A percentile compares a stretch with the other conserved stretches of the same genome.
These are phyloP conservation scores for Monochamus saltuarius DNA, from an alignment of 1,140 invertebrate genomes.

Conservation along the genomic window DNA sequence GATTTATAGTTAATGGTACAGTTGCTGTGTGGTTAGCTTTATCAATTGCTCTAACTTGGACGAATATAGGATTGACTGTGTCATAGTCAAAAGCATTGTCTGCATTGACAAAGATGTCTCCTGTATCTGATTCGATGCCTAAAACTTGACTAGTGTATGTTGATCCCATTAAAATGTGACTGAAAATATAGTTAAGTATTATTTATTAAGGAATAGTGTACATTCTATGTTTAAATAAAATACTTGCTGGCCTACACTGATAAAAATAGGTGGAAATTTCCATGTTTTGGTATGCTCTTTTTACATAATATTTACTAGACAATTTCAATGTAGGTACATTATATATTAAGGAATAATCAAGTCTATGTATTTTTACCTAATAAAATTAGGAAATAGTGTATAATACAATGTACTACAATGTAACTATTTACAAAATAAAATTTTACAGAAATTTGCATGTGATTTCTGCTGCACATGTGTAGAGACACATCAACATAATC, in stretches of 20 bases:
- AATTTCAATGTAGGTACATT: no score
- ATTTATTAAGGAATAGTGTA: no score
- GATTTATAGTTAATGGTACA: constrained; percentile 55
- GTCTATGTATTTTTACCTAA: no score
- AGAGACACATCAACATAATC: no score
- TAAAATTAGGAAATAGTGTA: no score
- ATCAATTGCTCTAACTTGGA: constrained; percentile 57
- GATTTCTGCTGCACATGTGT: no score
- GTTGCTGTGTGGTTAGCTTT: constrained; percentile 54
- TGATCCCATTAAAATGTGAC: constrained; percentile 54
- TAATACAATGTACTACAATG: no score
- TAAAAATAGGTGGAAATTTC: background rate
- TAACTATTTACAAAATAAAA: no score
- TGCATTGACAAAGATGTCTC: constrained; percentile 52
- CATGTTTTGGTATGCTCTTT: no score
- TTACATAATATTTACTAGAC: no score
- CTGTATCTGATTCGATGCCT: constrained; percentile 52
- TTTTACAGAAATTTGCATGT: no score
- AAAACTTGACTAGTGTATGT: constrained; percentile 37
- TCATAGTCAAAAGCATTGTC: constrained; percentile 60
- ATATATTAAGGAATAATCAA: no score
- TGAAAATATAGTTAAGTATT: constrained; percentile 37
- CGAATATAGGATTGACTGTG: constrained; percentile 55
- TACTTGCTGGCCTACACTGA: background rate
- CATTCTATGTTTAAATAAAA: background rate